These are phyloP conservation scores for Enteromius fasciolatus DNA, from an alignment of 2,797 vertebrate genomes.

Conservation along the genomic window DNA sequence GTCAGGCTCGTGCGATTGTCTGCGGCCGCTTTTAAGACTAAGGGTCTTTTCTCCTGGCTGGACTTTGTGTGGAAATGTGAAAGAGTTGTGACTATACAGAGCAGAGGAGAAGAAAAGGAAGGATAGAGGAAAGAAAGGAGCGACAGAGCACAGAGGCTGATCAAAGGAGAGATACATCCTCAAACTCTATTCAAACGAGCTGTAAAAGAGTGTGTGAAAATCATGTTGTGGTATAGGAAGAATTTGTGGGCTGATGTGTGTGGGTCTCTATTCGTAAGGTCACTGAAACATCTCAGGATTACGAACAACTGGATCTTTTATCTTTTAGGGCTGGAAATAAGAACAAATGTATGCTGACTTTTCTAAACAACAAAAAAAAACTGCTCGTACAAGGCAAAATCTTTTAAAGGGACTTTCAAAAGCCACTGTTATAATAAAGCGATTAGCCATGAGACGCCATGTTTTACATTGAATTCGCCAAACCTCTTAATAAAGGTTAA, in stretches of 20 bases:
- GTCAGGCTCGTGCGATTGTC: conserved; percentile 71
- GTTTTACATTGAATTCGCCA: background rate
- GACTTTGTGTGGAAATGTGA: conserved; percentile 74
- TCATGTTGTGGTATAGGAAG: conserved; percentile 31
- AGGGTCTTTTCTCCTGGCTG: conserved; percentile 69
- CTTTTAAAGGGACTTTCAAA: conserved; percentile 14
- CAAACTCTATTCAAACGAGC: conserved; percentile 40
- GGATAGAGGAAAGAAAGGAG: conserved; percentile 36
- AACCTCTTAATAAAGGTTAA: background rate
- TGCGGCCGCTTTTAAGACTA: conserved; percentile 63
- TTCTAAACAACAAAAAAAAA: conserved; percentile 4
- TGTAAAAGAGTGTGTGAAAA: conserved; percentile 24
- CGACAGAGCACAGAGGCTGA: conserved; percentile 43
- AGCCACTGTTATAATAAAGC: conserved; percentile 26
- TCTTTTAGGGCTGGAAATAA: conserved; percentile 27
- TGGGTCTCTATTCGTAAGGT: conserved; percentile 18
- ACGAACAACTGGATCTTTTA: conserved; percentile 31
- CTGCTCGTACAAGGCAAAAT: background rate
- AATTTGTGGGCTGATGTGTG: conserved; percentile 22
- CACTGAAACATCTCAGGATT: conserved; percentile 33
- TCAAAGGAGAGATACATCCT: conserved; percentile 53
- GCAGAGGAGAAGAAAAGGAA: conserved; percentile 35
- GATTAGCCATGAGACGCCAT: background rate
- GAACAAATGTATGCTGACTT: conserved; percentile 16
- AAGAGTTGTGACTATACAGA: conserved; percentile 49